phyloP scores from a whole-genome alignment of 2,797 vertebrate genomes.

The Eremophila alpestris region DNA sequence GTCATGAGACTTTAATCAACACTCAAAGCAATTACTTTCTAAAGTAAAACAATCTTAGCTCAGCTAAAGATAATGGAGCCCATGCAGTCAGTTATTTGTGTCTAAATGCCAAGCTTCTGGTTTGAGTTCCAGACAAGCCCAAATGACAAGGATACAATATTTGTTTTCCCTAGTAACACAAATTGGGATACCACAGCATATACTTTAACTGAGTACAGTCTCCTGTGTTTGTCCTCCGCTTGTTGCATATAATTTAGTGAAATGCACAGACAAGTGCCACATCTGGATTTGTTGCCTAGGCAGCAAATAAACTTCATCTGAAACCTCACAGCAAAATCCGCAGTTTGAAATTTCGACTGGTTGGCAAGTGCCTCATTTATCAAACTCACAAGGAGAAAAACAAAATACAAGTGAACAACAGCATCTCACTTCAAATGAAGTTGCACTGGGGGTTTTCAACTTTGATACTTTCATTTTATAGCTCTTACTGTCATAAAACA shows the following conservation, averaged over 20 bases:
- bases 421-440: background rate
- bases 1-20: conserved; percentile 17
- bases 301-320: conserved; percentile 58
- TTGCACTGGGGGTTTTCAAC: background rate
- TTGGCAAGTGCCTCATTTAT: background rate
- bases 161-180: conserved; percentile 44
- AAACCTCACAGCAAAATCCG: conserved; percentile 15
- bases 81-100: background rate
- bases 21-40: background rate
- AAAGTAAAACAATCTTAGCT: conserved; percentile 38
- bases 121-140: conserved; percentile 41
- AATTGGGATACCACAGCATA: background rate
- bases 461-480: background rate
- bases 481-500: background rate
- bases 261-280: conserved; percentile 37
- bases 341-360: conserved; percentile 12
- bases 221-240: conserved; percentile 24
- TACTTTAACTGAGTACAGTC: background rate
- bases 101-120: conserved; percentile 25
- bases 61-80: conserved; percentile 15
- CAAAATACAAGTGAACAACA: background rate
- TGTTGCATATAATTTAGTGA: conserved; percentile 47
- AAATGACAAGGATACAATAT: conserved; percentile 24
- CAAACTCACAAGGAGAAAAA: background rate
- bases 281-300: conserved; percentile 69